Conservation (phyloP, 2,113 vertebrate species). For the Vanacampus margaritifer region DNA sequence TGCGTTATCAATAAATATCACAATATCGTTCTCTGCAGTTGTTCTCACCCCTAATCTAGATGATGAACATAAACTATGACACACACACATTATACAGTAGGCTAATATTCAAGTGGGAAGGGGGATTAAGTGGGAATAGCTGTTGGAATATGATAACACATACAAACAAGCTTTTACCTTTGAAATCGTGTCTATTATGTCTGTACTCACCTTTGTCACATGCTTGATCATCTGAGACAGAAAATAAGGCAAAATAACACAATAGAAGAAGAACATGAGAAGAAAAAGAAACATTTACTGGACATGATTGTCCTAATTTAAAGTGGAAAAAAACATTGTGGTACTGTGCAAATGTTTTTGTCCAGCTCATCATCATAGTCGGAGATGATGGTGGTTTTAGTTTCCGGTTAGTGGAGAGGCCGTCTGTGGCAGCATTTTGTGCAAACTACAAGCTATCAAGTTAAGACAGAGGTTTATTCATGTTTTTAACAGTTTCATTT, state of each 20-base stretch:
- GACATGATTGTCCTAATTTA: neutral
- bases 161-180: neutral
- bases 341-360: too few species aligned
- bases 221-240: slow-evolving; percentile 83
- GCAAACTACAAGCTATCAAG: neutral
- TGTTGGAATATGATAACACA: neutral
- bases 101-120: slow-evolving; percentile 19
- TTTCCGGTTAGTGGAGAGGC: neutral
- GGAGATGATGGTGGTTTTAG: neutral
- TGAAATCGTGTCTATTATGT: neutral
- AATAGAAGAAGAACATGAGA: slow-evolving; percentile 60
- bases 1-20: neutral
- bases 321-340: too few species aligned
- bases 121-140: slow-evolving; percentile 12
- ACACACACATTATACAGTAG: neutral
- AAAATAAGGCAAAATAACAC: slow-evolving; percentile 8
- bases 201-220: slow-evolving; percentile 90
- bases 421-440: neutral
- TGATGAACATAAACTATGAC: neutral
- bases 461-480: neutral
- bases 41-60: neutral
- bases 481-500: neutral
- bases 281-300: slow-evolving; percentile 8
- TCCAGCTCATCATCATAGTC: neutral
- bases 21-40: neutral